phyloP scores from a whole-genome alignment of 2,888 invertebrate genomes.

The Xylocampa areola region DNA sequence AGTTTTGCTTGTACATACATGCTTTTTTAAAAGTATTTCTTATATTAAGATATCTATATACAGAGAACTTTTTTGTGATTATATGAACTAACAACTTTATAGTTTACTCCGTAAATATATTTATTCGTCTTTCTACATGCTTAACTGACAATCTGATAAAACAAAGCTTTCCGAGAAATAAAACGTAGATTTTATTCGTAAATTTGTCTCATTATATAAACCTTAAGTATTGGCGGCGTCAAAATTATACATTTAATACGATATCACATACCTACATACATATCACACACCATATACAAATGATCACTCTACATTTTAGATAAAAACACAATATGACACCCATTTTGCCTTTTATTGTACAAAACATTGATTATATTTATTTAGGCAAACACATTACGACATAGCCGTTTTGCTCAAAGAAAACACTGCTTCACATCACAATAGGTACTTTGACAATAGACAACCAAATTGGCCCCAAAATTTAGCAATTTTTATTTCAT shows the following conservation, averaged over 20 bases:
- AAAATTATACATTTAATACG: neutral
- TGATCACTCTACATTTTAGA: slow-evolving; percentile 15
- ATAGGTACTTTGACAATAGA: slow-evolving; percentile 24
- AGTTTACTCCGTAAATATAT: too few relatives aligned
- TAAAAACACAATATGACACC: slow-evolving; percentile 15
- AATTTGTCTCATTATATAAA: slow-evolving; percentile 51
- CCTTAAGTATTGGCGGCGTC: slow-evolving; percentile 4
- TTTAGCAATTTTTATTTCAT: slow-evolving; percentile 34
- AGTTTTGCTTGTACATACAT: slow-evolving; percentile 60
- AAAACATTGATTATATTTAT: slow-evolving; percentile 32
- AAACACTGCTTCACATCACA: slow-evolving; percentile 51
- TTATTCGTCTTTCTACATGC: too few relatives aligned
- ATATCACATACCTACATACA: neutral
- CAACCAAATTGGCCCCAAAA: slow-evolving; percentile 43
- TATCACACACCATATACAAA: neutral
- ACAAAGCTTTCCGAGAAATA: too few relatives aligned
- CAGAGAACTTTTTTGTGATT: too few relatives aligned
- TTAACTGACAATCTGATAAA: too few relatives aligned
- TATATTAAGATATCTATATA: too few relatives aligned
- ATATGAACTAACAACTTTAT: too few relatives aligned
- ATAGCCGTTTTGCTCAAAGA: slow-evolving; percentile 40
- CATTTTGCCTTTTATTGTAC: slow-evolving; percentile 27
- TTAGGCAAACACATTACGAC: slow-evolving; percentile 22
- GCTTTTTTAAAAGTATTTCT: slow-evolving; percentile 14
- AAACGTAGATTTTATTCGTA: neutral